These are phyloP conservation scores for Cynocephalus volans DNA, from an alignment of 2,113 vertebrate species.

Conservation along the genomic window DNA sequence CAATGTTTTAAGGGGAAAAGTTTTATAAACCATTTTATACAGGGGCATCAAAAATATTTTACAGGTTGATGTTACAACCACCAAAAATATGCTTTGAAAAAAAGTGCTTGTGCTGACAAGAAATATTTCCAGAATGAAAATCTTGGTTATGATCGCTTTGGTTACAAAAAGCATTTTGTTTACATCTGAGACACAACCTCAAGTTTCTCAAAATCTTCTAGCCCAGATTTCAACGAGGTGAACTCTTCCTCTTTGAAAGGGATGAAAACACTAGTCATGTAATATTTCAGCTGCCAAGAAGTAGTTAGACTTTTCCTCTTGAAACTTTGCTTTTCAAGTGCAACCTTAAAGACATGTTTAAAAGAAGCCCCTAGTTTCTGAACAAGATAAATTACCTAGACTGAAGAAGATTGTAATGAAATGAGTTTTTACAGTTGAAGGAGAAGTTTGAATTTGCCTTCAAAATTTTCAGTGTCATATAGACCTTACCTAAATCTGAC, in stretches of 20 bases:
- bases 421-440: constrained; percentile 30
- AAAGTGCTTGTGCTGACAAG: constrained; percentile 31
- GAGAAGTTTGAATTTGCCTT: constrained; percentile 37
- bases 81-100: constrained; percentile 60
- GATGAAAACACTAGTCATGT: not conserved
- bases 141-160: constrained; percentile 58
- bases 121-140: constrained; percentile 64
- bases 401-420: constrained; percentile 64
- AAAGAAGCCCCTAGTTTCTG: not conserved
- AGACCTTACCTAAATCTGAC: not conserved
- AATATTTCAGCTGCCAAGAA: constrained; percentile 51
- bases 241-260: constrained; percentile 35
- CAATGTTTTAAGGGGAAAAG: constrained; percentile 12
- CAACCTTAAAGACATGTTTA: constrained; percentile 58
- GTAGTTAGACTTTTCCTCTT: constrained; percentile 44
- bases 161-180: constrained; percentile 66
- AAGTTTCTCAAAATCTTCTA: not conserved
- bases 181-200: not conserved
- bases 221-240: not conserved
- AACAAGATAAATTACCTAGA: constrained; percentile 58
- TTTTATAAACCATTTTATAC: constrained; percentile 39
- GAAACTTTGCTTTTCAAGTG: constrained; percentile 32
- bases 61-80: constrained; percentile 17
- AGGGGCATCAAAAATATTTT: constrained; percentile 55
- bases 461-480: constrained; percentile 42